Base-by-base conservation (phyloP, 2,888 invertebrate genomes). In the Ectemnius continuus region DNA sequence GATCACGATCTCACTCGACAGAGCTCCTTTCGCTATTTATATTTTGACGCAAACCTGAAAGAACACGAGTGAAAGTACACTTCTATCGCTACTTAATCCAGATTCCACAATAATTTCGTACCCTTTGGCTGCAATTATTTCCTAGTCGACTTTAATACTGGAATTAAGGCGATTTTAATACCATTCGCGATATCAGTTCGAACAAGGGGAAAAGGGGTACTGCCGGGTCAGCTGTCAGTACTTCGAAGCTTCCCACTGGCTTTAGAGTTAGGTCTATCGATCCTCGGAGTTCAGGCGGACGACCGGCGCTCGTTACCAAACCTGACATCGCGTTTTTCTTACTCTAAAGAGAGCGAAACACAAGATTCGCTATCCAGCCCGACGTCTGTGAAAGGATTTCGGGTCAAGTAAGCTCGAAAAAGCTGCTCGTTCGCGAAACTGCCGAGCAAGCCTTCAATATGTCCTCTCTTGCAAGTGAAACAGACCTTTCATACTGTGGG, bases 31-130 rank as follows among this genome's bases (percentile, higher is more conserved):
- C 36, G 36, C 36, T 36, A 36, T 36, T 36, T 36, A 36, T 36
- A 36, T 36, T 2, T 16, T 48, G 11, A 45, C 14, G 47, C 36
- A 0, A 26, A 61, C 26, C 11, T 8, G 11, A 60, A 63, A 48
- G 13, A 46, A 61, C 26, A 47, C 11, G 63, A 75, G 75, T 75
- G 75, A 75, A 75, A 75, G 75, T 69, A 16, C 20, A 61, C 66
- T 26, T 63, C 63, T 62, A 23, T 23, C 20, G 48, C 46, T 60
- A 60, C 36, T 16, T 57, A 63, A 62, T 66, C 46, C 28, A 52
- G 23, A 69, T 75, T 56, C 65, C 68, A 11, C 1, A 1, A 23
- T 69, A 70, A 61, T 69, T 63, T 61, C n/a, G 52, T 65, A 56
- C 64, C 16, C 58, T 20, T 28, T 20, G 6, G 4, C 45, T 18